Base-by-base conservation (phyloP, 2,113 vertebrate species). In the Melanostigma gelatinosum region DNA sequence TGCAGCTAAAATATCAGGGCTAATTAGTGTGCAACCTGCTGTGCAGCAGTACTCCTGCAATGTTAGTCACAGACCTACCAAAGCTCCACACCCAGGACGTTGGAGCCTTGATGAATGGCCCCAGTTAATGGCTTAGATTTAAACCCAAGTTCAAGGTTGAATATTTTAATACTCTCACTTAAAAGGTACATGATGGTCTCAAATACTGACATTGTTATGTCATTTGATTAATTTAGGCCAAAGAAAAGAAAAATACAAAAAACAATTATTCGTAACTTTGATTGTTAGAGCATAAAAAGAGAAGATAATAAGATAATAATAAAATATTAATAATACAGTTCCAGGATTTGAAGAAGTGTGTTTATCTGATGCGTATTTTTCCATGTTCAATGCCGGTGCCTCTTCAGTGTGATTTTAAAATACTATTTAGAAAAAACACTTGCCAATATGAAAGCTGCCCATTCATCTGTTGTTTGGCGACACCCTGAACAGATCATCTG, bases 11-110 rank as follows among this genome's bases (percentile, higher is more conserved):
- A 84, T 82, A 85, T 92, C 90, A 90, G 54, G 78, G 44, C 78
- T 82, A 69, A 88, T 91, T 86, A 91, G 78, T 15, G 75, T 54
- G 67, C 75, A 80, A 75, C 81, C 87, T 64, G 79, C 77, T 83
- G 73, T 77, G 80, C 62, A 42, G n/a, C 55, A 74, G 42, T 80
- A 74, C 68, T 82, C 74, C 66, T 46, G 73, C 71, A 74, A 61
- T 66, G 48, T 81, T 50, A 55, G 55, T 83, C 79, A 58, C 48
- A 32, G 44, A 40, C 42, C 34, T 65, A 16, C 46, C 11, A 27
- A 72, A 75, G 55, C 27, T 60, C 32, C 27, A 38, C 15, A 34
- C 34, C 42, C 13, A 70, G 42, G 60, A 73, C 48, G 65, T 6
- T 48, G 55, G 68, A 70, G 15, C 32, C 42, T 34, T 48, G 24